Conservation (phyloP, 2,113 vertebrate species). For the Acrocephalus kingi region DNA sequence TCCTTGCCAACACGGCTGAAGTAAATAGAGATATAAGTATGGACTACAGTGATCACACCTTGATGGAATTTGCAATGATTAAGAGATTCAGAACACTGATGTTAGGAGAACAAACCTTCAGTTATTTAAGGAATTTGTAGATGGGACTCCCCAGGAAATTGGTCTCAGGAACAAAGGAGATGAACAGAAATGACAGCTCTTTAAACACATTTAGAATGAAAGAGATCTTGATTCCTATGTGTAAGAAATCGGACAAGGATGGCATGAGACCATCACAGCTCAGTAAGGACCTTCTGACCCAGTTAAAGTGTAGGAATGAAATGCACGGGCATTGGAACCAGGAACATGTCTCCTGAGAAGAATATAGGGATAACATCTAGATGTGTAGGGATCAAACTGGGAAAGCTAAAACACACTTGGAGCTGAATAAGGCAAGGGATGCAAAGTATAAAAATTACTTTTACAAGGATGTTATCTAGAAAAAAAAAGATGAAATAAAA, state of each 20-base stretch:
- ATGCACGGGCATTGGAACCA: background rate
- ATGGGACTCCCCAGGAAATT: background rate
- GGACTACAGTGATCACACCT: background rate
- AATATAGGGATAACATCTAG: background rate
- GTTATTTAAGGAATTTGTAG: background rate
- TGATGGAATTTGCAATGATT: background rate
- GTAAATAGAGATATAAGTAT: background rate
- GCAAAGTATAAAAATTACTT: background rate
- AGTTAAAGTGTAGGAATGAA: background rate
- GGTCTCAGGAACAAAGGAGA: background rate
- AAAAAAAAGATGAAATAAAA: background rate
- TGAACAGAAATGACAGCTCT: background rate
- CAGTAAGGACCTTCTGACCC: background rate
- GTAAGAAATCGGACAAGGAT: background rate
- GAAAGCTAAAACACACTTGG: background rate
- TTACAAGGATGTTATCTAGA: accelerated
- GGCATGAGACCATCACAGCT: background rate
- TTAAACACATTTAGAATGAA: background rate
- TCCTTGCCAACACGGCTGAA: background rate
- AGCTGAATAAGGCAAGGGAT: background rate
- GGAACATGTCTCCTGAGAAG: background rate
- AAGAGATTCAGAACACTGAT: background rate
- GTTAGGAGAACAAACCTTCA: background rate
- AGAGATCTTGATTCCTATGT: accelerated
- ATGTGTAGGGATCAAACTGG: background rate